phyloP scores from a whole-genome alignment of 2,113 vertebrate genomes.

The Paradisaea rubra region DNA sequence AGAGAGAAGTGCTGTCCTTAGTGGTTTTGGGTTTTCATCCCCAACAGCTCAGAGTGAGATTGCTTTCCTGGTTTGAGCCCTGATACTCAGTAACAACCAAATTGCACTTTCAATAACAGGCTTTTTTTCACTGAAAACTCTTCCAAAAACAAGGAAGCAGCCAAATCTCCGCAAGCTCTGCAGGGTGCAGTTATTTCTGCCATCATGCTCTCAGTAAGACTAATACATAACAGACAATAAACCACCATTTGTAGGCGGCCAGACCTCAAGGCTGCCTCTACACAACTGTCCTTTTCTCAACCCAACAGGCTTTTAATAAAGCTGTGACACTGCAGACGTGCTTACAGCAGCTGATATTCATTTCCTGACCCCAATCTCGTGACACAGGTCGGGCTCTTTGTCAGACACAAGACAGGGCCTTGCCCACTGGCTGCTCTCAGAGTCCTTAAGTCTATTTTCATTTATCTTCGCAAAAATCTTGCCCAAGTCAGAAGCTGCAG shows the following conservation, averaged over 20 bases:
- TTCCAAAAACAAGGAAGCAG: rapidly evolving
- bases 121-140: neutral
- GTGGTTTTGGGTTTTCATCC: neutral
- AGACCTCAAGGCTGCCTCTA: neutral
- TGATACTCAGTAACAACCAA: neutral
- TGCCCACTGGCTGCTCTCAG: neutral
- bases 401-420: neutral
- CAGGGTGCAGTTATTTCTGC: neutral
- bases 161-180: neutral
- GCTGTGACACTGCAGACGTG: neutral
- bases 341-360: neutral
- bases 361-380: neutral
- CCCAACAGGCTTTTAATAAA: constrained; percentile 1
- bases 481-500: neutral
- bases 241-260: neutral
- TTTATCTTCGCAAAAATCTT: neutral
- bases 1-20: neutral
- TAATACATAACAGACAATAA: neutral
- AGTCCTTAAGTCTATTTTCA: neutral
- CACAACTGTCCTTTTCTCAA: neutral
- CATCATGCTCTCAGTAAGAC: neutral
- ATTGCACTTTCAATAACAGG: rapidly evolving
- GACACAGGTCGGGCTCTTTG: neutral
- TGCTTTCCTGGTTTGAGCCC: neutral
- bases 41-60: neutral